Conservation (phyloP, 2,797 vertebrate genomes). For the Hydrolagus colliei region DNA sequence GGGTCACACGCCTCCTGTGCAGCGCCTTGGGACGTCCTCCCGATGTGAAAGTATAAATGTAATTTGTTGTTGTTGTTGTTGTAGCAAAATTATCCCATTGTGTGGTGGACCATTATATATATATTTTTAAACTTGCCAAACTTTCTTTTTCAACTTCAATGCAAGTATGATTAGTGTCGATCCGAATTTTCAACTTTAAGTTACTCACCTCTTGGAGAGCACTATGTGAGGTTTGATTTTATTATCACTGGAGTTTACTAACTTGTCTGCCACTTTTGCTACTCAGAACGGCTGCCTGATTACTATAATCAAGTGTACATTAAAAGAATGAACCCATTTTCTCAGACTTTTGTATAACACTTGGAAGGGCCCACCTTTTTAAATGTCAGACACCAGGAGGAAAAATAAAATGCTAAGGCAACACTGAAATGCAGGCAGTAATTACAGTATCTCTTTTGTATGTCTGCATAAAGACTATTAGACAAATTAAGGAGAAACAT, state of each 20-base stretch:
- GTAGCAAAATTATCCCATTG: no score
- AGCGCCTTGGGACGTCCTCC: no score
- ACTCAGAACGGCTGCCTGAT: neutral
- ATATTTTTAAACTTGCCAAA: neutral
- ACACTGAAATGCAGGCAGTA: neutral
- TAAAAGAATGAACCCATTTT: neutral
- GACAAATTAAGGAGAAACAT: neutral
- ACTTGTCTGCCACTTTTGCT: neutral
- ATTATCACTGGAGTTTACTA: neutral
- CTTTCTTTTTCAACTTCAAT: neutral
- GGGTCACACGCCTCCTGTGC: no score
- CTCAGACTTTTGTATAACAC: neutral
- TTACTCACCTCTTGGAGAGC: neutral
- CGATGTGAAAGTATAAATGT: no score
- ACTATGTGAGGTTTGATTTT: neutral
- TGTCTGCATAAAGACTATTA: neutral
- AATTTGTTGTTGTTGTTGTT: no score
- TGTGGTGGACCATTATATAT: no score
- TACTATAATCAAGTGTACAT: neutral
- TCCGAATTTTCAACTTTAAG: neutral
- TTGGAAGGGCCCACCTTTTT: neutral
- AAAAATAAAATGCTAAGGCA: neutral
- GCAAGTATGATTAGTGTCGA: neutral
- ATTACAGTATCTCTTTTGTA: neutral
- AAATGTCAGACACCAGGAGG: neutral